Base-by-base conservation (phyloP, 2,113 vertebrate species). In the Alethe castanea region DNA sequence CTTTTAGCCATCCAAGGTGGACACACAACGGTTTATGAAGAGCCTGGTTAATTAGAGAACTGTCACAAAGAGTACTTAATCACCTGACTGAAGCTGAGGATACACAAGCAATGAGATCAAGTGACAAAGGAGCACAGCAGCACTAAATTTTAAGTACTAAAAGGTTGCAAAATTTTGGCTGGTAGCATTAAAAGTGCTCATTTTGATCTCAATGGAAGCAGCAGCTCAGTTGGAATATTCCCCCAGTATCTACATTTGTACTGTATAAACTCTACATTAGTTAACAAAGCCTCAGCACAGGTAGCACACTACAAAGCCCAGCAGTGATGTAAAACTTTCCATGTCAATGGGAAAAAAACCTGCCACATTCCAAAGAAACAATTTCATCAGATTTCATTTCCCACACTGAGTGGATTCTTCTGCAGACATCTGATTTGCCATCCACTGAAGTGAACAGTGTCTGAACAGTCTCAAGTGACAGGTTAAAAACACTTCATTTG, bases 401-500 rank as follows among this genome's bases (percentile, higher is more conserved):
- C 81, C 80, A 31, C 73, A 42, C 48, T 0, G 11, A 88, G 61
- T 16, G 56, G 66, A 70, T 86, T 95, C 91, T 82, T 94, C 40
- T 16, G 31, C 26, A 59, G 81, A 81, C 36, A 70, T 20, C 60
- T 62, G 92, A 93, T 81, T 91, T 94, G 85, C 76, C 81, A 42
- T 65, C 66, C 73, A 19, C 59, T 62, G 29, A 94, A 85, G 64
- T 38, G 69, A 23, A 87, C 33, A 44, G 44, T 17, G 74, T 56
- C 91, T 79, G 52, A 85, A 86, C 44, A 83, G 40, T n/a, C 86
- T 95, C 77, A 53, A 71, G 66, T 95, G 65, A 76, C 57, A 81
- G 64, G 80, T 90, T 94, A 67, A 96, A 79, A 92, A n/a, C 94
- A 90, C 70, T 60, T 84, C 45, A 72, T 45, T 80, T 81, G 70